Base-by-base conservation (phyloP, 2,797 vertebrate genomes). In the Dermochelys coriacea region DNA sequence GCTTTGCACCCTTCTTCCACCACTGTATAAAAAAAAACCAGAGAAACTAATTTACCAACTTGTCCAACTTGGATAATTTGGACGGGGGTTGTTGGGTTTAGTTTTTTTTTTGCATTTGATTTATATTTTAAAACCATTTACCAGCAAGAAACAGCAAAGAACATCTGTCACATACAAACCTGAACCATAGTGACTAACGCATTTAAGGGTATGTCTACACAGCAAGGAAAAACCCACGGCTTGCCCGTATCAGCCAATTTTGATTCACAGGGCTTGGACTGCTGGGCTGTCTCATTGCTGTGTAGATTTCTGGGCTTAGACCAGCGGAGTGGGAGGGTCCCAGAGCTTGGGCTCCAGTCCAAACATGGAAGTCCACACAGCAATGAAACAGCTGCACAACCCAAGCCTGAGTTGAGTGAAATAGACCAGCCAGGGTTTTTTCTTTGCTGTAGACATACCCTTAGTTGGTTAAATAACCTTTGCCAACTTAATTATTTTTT, bases 401-500 rank as follows among this genome's bases (percentile, higher is more conserved):
- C 3, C n/a, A 71, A 11, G 9, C 68, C 37, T 71, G 19, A 41
- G 37, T 25, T 71, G n/a, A 31, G 59, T 34, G 29, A 29, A 31
- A 61, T 29, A 31, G 59, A 9, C n/a, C 21, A 71, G 5, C 10
- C 37, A 41, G 4, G 37, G 37, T 19, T 5, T 3, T 18, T 41
- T 71, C 68, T 71, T 71, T 41, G 37, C 37, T 71, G n/a, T 41
- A 41, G 21, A 41, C 37, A 71, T 12, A 71, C 21, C n/a, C 19
- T 71, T 23, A 71, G 81, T 2, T 81, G 7, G 3, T 86, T 82
- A 54, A 86, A 23, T 57, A 47, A 55, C 34, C 41, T 31, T 57
- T 34, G 75, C 11, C 8, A 49, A 68, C 2, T 31, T 0, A 31
- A 25, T 3, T 0, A 0, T 19, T 61, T 47, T 81, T 31, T 41